Evolutionary conservation across 2,113 vertebrate genomes (phyloP).

Genomic region (Gulo gulo): DNA sequence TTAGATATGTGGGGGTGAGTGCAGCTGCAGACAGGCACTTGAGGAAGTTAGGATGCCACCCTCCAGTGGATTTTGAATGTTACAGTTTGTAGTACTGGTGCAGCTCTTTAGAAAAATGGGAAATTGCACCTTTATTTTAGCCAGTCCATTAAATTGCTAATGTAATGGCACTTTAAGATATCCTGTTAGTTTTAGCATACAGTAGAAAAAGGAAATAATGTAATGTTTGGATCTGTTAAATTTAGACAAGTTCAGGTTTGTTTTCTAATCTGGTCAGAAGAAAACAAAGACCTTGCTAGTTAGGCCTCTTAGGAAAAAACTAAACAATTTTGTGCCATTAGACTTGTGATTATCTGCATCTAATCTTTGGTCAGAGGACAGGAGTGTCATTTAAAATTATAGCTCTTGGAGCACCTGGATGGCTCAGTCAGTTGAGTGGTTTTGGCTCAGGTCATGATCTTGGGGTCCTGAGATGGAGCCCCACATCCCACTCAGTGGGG

Average conservation of each 20-base stretch:
- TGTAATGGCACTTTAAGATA: neutral
- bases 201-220: neutral
- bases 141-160: neutral
- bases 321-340: neutral
- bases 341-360: neutral
- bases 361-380: neutral
- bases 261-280: neutral
- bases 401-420: neutral
- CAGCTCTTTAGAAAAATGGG: neutral
- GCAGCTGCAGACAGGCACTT: neutral
- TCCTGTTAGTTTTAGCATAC: neutral
- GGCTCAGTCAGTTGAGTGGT: neutral
- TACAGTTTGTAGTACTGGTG: neutral
- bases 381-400: neutral
- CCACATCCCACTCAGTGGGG: neutral
- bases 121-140: neutral
- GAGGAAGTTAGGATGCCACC: neutral
- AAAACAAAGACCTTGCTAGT: neutral
- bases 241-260: neutral
- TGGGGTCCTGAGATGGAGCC: neutral
- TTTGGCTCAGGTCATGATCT: neutral
- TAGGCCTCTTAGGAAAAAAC: neutral
- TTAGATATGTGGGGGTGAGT: neutral
- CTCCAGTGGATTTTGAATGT: neutral
- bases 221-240: neutral